Evolutionary conservation across 1,140 invertebrate species (phyloP), one percentile per base, ranked within the genome.

Genomic region (Rhopalosiphum maidis): DNA sequence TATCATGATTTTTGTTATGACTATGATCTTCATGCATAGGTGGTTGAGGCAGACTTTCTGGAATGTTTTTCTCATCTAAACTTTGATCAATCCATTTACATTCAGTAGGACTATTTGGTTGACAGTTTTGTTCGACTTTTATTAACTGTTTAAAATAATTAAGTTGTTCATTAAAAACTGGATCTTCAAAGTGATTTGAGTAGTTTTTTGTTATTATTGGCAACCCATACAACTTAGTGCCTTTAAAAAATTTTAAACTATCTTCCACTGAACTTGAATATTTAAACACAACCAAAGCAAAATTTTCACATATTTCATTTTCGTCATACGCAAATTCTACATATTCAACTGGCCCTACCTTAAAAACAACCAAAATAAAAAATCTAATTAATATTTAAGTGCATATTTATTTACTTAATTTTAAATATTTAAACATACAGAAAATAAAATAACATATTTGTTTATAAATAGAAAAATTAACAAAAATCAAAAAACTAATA

Each of bases 271-370:
- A 93, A 93, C 77, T 55, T 35, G 77, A 1, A 93, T 93, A 37
- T 83, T 85, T 93, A 25, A 93, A 93, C 6, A 83, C 82, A 54
- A 93, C 91, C 77, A 48, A 86, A 41, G 91, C 91, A 86, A 43
- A 93, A 37, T 93, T 93, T 54, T 93, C 91, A 54, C 35, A 21
- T 54, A 37, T n/a, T 4, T 86, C 77, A 93, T 48, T 48, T 5
- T 54, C n/a, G 41, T 93, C 91, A 93, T n/a, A 54, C 0, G 46
- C 48, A n/a, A 54, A 93, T 43, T 93, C 68, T 30, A 93, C 48
- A 86, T 43, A 93, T 54, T 93, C 91, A 93, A 93, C 37, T 22
- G 91, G 91, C 4, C 91, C 91, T 37, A 86, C 82, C 91, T 93
- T 18, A 51, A 46, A 7, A 46, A 51, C 48, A 51, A 51, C n/a